Base-by-base conservation (phyloP, 2,113 vertebrate genomes). In the Periophthalmodon schlosseri region DNA sequence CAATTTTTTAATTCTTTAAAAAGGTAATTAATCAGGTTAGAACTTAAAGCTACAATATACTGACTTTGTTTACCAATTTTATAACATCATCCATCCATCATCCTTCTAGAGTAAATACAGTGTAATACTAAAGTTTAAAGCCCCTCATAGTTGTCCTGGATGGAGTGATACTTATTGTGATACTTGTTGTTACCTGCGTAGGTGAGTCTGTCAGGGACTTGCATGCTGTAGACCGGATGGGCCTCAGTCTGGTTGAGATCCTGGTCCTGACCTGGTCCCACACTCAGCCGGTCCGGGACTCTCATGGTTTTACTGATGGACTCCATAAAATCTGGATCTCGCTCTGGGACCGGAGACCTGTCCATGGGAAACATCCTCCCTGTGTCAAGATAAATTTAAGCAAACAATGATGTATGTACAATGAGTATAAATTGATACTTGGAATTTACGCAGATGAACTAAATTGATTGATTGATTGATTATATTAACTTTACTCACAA, bases 151-250 rank as follows among this genome's bases (percentile, higher is more conserved):
- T 36, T 64, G 5, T 34, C 28, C 3, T 28, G 28, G 2, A 28
- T 28, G 3, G 28, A 28, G 28, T 28, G 28, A 28, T 28, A 28
- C 28, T 28, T 28, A 28, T 28, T 28, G 28, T 28, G 28, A 28
- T 13, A 21, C 3, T 2, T 14, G 11, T 14, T 49, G 12, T 68
- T 71, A 95, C 95, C 95, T 86, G 91, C 88, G 52, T 93, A 88
- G 0, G 92, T 92, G 78, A 95, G 87, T 85, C 91, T 89, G 0
- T 95, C 93, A 2, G 94, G 94, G 72, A 95, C 84, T 14, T 93
- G 90, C 94, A 94, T 95, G 47, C 23, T 87, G 72, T 93, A 90
- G 34, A 90, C 89, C 0, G 84, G 76, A 20, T 82, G 72, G 20
- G 80, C 18, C 16, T 89, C 87, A 16, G 92, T 88, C 15, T 28